These are phyloP conservation scores for Papilio xuthus DNA, from an alignment of 1,140 invertebrate species.

Conservation along the genomic window DNA sequence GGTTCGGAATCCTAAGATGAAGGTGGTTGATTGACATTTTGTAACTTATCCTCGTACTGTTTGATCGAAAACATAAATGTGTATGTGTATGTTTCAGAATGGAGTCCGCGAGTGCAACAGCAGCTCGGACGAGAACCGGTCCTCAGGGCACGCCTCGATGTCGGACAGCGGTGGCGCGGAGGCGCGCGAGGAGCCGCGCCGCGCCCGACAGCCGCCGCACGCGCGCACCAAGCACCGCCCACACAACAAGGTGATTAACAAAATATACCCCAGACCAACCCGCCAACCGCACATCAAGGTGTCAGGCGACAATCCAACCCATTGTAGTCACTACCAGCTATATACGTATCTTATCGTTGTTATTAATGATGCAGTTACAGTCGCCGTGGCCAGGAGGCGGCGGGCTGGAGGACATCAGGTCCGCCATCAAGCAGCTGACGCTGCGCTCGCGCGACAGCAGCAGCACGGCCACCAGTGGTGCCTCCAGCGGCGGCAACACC, in stretches of 20 bases:
- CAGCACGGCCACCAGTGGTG: constrained; percentile 92
- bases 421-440: constrained; percentile 93
- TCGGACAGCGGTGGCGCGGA: constrained; percentile 90
- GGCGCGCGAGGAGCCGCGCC: constrained; percentile 77
- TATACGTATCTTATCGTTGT: too few relatives aligned
- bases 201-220: constrained; percentile 82
- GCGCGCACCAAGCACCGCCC: constrained; percentile 84
- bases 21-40: not conserved
- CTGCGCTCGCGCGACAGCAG: constrained; percentile 92
- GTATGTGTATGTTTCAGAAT: constrained; percentile 74
- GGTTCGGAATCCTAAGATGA: not conserved
- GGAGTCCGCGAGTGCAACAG: constrained; percentile 91
- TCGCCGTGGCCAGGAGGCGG: constrained; percentile 89
- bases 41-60: not conserved
- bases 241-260: constrained; percentile 68
- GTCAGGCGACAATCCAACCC: too few relatives aligned
- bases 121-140: constrained; percentile 93
- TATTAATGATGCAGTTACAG: constrained; percentile 80
- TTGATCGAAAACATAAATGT: not conserved
- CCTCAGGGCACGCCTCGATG: constrained; percentile 95
- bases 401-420: constrained; percentile 93
- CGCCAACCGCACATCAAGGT: too few relatives aligned
- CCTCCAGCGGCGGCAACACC: constrained; percentile 87
- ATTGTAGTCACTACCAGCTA: too few relatives aligned
- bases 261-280: not conserved